Conservation (phyloP, 2,113 vertebrate species). For the Microcebus jonahi region DNA sequence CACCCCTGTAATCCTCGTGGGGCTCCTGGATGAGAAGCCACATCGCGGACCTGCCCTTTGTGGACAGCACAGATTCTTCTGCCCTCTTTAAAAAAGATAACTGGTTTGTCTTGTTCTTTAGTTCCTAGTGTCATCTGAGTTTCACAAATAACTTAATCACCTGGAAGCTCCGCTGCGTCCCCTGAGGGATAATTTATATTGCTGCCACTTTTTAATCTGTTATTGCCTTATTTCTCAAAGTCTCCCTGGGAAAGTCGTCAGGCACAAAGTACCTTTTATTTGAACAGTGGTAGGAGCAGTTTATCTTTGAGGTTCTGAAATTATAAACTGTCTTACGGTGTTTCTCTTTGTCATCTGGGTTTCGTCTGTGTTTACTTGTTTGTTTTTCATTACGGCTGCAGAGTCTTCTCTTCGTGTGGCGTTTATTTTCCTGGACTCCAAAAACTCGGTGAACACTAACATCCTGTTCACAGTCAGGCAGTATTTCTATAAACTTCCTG, state of each 20-base stretch:
- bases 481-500: background rate
- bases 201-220: conserved; percentile 38
- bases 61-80: background rate
- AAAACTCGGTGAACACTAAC: background rate
- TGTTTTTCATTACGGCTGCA: background rate
- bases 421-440: conserved; percentile 29
- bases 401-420: background rate
- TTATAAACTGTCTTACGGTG: background rate
- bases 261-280: background rate
- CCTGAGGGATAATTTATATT: conserved; percentile 24
- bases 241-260: background rate
- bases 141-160: background rate
- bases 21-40: background rate
- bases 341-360: background rate
- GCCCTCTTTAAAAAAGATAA: background rate
- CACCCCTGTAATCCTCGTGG: background rate
- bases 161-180: background rate
- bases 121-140: background rate
- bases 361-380: background rate
- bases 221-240: conserved; percentile 29
- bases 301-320: background rate
- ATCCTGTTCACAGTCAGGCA: background rate
- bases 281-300: background rate
- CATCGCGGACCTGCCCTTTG: background rate
- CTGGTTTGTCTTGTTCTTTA: background rate